These are phyloP conservation scores for Apomyelois bistriatella DNA, from an alignment of 2,888 invertebrate genomes.

Conservation along the genomic window DNA sequence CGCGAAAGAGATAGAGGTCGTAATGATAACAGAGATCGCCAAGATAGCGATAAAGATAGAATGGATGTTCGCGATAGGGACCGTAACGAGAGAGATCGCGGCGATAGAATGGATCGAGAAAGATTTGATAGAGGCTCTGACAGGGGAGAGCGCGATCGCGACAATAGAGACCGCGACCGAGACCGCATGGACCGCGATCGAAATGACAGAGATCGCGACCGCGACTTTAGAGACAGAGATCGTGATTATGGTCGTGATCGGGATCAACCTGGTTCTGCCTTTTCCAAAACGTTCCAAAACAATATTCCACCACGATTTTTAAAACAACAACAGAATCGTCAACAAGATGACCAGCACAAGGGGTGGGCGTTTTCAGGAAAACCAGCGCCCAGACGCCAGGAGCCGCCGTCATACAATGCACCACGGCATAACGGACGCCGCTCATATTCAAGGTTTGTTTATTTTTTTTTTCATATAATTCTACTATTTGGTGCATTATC, in stretches of 20 bases:
- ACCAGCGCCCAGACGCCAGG: conserved; percentile 59
- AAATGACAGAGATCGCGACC: conserved; percentile 41
- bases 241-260: conserved; percentile 64
- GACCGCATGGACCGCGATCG: conserved; percentile 51
- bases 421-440: conserved; percentile 68
- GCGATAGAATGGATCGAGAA: conserved; percentile 35
- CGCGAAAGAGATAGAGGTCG: conserved; percentile 37
- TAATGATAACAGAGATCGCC: conserved; percentile 34
- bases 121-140: conserved; percentile 35
- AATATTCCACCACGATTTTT: conserved; percentile 93
- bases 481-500: too few species aligned
- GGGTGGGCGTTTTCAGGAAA: conserved; percentile 68
- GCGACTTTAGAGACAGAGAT: conserved; percentile 50
- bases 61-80: conserved; percentile 42
- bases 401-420: conserved; percentile 60
- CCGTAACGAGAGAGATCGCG: conserved; percentile 45
- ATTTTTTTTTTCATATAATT: background rate
- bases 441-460: conserved; percentile 63
- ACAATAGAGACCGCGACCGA: conserved; percentile 39
- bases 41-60: conserved; percentile 38
- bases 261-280: conserved; percentile 80
- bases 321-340: conserved; percentile 84
- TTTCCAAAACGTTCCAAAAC: conserved; percentile 88
- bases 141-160: conserved; percentile 32
- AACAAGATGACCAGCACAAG: conserved; percentile 67